Evolutionary conservation across 2,888 invertebrate species (phyloP), one percentile per base, ranked within the genome.

Genomic region (Volucella bombylans): DNA sequence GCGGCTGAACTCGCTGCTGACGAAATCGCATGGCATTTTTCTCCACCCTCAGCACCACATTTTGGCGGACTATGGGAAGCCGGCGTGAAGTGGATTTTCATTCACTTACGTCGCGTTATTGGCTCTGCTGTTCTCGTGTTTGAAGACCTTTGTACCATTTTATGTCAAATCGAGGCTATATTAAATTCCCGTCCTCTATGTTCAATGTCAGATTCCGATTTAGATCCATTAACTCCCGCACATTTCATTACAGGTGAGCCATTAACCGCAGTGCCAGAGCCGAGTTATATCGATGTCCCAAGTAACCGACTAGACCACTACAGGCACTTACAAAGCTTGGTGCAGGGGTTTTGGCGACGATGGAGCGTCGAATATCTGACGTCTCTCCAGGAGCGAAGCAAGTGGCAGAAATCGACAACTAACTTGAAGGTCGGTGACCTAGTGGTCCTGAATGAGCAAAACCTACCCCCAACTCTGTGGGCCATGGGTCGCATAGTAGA

Each of bases 301-400:
- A 45, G 45, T 2, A 45, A 45, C 45, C 12, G 45, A 45, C 45
- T 4, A 11, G 11, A 45, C 10, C 12, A 45, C 45, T 45, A 45
- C 45, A 10, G 45, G 45, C 45, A 45, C 45, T 11, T 23, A 11
- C 8, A 23, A 54, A 54, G 6, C 4, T 76, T 77, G 80, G 65
- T 57, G 41, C 76, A 86, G 59, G 65, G n/a, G 10, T 86, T 86
- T 23, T 86, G 81, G 86, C 72, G 77, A 15, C 41, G 76, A 18
- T 82, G 82, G 74, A 52, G 9, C 9, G 8, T 9, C n/a, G 61
- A 72, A 18, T 23, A 23, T 23, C 18, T 23, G 18, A 23, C 18
- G 18, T 23, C 18, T 23, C 18, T 23, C 2, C 18, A 23, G 2
- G 18, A 2, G 2, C 18, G 18, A 23, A 23, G 18, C 3, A 23